Percentiles rank a stretch among this genome's conserved stretches.
Conservation (phyloP, 2,888 invertebrate genomes). For the Artemia sp. region DNA sequence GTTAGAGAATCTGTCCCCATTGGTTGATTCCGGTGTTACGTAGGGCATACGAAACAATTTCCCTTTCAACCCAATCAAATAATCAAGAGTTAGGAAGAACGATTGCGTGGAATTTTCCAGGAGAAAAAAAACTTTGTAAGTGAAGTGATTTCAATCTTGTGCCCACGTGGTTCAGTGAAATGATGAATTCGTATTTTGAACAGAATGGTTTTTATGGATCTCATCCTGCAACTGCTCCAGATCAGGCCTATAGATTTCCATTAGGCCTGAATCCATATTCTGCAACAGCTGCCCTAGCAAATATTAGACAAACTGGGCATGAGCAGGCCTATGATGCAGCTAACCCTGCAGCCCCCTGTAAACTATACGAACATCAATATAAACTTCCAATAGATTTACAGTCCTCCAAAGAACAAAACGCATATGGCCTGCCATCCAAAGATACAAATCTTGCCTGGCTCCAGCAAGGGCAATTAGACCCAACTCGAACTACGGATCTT, state of each 20-base stretch:
- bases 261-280: constrained; percentile 67
- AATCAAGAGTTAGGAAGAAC: constrained; percentile 15
- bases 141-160: background rate
- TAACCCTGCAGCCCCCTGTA: constrained; percentile 49
- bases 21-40: constrained; percentile 15
- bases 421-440: constrained; percentile 32
- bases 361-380: constrained; percentile 39
- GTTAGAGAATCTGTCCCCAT: background rate
- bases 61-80: constrained; percentile 15
- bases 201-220: constrained; percentile 87
- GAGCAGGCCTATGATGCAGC: constrained; percentile 70
- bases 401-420: background rate
- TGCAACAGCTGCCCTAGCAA: constrained; percentile 19
- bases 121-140: constrained; percentile 4
- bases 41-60: constrained; percentile 11
- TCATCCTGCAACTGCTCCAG: constrained; percentile 54
- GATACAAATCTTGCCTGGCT: constrained; percentile 31
- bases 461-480: constrained; percentile 8
- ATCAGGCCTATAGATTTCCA: constrained; percentile 58
- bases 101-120: constrained; percentile 8
- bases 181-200: constrained; percentile 89
- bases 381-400: constrained; percentile 17
- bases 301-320: constrained; percentile 47
- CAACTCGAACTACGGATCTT: constrained; percentile 13
- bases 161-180: constrained; percentile 23